These are phyloP conservation scores for Daboia siamensis DNA, from an alignment of 2,113 vertebrate species.

Conservation along the genomic window DNA sequence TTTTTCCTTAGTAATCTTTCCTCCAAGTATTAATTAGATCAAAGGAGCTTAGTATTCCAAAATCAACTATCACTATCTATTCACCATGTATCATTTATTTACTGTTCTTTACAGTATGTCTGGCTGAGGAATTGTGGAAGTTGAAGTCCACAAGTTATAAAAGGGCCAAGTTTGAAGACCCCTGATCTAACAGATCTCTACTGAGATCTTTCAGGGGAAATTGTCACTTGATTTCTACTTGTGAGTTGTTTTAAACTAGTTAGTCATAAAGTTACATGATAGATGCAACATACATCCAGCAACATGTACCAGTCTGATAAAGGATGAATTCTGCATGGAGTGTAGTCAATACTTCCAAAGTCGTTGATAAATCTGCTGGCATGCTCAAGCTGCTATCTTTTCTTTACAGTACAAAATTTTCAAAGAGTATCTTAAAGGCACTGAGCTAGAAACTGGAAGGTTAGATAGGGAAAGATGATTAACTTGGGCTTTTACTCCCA, in stretches of 20 bases:
- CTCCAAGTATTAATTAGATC: neutral
- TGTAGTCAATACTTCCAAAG: constrained; percentile 50
- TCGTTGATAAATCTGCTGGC: constrained; percentile 52
- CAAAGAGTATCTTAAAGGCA: constrained; percentile 49
- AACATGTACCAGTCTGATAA: constrained; percentile 34
- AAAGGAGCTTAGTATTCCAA: neutral
- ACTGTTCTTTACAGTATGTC: neutral
- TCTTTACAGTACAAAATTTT: constrained; percentile 49
- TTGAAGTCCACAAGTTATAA: too few species aligned
- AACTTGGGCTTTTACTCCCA: neutral
- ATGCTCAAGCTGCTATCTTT: constrained; percentile 55
- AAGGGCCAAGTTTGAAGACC: too few species aligned
- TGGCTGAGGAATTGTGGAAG: too few species aligned
- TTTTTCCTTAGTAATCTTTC: neutral
- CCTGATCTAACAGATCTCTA: neutral
- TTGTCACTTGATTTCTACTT: constrained; percentile 35
- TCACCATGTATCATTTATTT: neutral
- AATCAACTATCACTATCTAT: neutral
- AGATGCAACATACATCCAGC: constrained; percentile 57
- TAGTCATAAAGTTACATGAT: constrained; percentile 49
- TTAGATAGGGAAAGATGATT: neutral
- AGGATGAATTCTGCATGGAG: constrained; percentile 54
- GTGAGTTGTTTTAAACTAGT: neutral
- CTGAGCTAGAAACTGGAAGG: neutral
- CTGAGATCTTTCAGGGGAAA: constrained; percentile 45